Conservation (phyloP, 2,797 vertebrate species). For the Enteromius unitaeniatus region DNA sequence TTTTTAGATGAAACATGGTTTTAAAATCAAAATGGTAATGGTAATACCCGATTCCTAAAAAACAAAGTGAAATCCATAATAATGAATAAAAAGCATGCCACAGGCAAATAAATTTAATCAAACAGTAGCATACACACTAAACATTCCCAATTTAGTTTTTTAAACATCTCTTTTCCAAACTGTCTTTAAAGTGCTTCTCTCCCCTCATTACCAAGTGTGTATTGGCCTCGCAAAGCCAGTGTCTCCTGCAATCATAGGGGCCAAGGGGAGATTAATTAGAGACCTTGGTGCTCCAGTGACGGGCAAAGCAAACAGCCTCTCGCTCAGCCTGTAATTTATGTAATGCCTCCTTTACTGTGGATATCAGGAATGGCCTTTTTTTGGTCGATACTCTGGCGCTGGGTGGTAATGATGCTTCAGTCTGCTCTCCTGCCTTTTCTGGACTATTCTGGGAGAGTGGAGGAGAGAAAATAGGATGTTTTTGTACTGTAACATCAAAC, state of each 20-base stretch:
- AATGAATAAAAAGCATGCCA: neutral
- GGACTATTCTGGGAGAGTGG: slow-evolving; percentile 50
- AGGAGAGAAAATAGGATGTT: slow-evolving; percentile 33
- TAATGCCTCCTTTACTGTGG: slow-evolving; percentile 49
- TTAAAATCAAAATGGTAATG: neutral
- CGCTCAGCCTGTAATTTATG: slow-evolving; percentile 53
- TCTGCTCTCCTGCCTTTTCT: slow-evolving; percentile 27
- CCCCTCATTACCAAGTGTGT: slow-evolving; percentile 35
- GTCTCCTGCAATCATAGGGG: slow-evolving; percentile 22
- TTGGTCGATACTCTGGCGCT: slow-evolving; percentile 12
- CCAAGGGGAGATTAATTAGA: slow-evolving; percentile 58
- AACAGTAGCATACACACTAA: neutral
- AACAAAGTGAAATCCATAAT: neutral
- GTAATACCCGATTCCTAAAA: neutral
- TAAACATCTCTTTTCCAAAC: slow-evolving; percentile 15
- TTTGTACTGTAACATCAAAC: slow-evolving; percentile 43
- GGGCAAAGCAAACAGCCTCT: slow-evolving; percentile 45
- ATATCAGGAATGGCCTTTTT: slow-evolving; percentile 46
- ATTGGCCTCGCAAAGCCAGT: slow-evolving; percentile 43
- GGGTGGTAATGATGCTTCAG: slow-evolving; percentile 35
- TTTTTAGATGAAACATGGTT: neutral
- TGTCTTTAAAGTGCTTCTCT: slow-evolving; percentile 33
- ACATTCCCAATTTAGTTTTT: slow-evolving; percentile 11
- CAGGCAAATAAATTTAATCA: neutral
- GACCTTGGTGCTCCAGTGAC: slow-evolving; percentile 51